Conservation (phyloP, 2,113 vertebrate species). For the Myanophis thanlyinensis region DNA sequence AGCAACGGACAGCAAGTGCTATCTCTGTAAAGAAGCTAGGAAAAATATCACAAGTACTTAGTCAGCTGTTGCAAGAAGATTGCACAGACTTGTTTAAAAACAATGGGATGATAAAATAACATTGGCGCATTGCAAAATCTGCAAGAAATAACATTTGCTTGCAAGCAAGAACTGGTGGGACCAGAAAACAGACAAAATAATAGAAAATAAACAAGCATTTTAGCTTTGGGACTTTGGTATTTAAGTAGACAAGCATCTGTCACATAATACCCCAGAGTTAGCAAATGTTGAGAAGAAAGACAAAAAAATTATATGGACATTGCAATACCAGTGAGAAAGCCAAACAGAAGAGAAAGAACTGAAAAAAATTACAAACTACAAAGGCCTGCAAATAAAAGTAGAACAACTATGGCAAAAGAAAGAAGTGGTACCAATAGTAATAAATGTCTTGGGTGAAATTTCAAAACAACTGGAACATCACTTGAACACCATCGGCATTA, state of each 20-base stretch:
- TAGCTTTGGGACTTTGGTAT: neutral
- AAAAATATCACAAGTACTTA: neutral
- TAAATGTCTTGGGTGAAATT: neutral
- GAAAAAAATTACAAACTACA: neutral
- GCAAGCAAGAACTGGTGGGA: neutral
- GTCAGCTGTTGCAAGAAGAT: neutral
- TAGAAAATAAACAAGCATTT: neutral
- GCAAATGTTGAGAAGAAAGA: neutral
- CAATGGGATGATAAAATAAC: neutral
- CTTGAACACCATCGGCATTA: neutral
- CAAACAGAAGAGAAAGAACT: neutral
- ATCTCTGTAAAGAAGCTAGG: neutral
- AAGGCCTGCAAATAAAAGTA: neutral
- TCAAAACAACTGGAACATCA: neutral
- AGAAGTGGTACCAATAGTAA: neutral
- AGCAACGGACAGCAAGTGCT: neutral
- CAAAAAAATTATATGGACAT: neutral
- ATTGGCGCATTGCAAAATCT: neutral
- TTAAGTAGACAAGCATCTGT: neutral
- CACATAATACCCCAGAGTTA: neutral
- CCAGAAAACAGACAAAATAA: neutral
- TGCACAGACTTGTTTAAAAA: neutral
- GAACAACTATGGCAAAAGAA: neutral
- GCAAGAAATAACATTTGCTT: neutral
- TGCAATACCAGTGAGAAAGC: neutral